Evolutionary conservation across 1,140 invertebrate genomes (phyloP), one percentile per base, ranked within the genome.

Genomic region (Conopomorpha cramerella): DNA sequence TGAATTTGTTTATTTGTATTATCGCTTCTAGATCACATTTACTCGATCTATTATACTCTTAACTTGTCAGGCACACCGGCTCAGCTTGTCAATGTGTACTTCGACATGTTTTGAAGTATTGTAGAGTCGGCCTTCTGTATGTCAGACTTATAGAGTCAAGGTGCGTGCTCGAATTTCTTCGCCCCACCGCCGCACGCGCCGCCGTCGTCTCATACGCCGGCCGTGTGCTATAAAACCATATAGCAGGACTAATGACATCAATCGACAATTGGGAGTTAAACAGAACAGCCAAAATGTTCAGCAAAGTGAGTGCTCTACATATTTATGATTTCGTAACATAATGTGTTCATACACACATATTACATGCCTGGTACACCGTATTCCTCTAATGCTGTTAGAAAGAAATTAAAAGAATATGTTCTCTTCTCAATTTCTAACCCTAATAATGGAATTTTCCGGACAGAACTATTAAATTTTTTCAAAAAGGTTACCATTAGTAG

Each of bases 221-320:
- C 40, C 29, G 34, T 39, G 50, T 49, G 59, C 50, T 72, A 72
- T 71, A 71, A 61, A 71, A 68, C 60, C 62, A 64, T 55, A 52
- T 40, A 23, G 32, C 46, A 34, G 49, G 44, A 43, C 47, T 18
- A 32, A 55, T 62, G 52, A 64, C 49, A 64, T 53, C 50, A 67
- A 70, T 68, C 56, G 53, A 55, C 52, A 46, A 34, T 42, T 36
- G 40, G 48, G 57, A 42, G 32, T 51, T 50, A 50, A 51, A 43
- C 37, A 45, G 43, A 16, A 53, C 40, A 57, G 36, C 31, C 52
- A 65, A 59, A 51, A 70, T 70, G 65, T 65, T 66, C 52, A 59
- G 56, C 52, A 67, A 64, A 64, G 63, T 67, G 40, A 67, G 63
- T 62, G 18, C 19, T 23, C 19, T 23, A 23, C 19, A 23, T 23